These are phyloP conservation scores for Copidosoma aretas DNA, from an alignment of 2,888 invertebrate genomes.

Conservation along the genomic window DNA sequence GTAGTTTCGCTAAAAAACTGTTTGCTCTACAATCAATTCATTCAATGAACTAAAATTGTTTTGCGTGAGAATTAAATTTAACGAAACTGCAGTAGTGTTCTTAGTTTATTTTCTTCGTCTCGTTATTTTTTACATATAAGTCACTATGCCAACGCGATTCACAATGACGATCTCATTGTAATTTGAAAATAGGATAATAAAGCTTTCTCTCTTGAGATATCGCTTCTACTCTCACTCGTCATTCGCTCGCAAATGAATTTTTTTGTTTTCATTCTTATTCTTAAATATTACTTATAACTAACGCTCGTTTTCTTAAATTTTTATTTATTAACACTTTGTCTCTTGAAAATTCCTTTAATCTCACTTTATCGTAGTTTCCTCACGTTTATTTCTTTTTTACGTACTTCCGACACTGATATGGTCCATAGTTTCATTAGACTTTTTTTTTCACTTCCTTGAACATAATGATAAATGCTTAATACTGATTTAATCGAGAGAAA, in stretches of 20 bases:
- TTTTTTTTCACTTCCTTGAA: conserved; percentile 54
- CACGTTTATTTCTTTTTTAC: conserved; percentile 17
- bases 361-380: conserved; percentile 18
- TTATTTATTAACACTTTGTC: no score
- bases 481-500: conserved; percentile 55
- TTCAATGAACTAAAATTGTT: conserved; percentile 27
- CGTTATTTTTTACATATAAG: conserved; percentile 25
- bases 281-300: no score
- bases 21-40: conserved; percentile 1
- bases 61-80: conserved; percentile 2
- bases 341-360: conserved; percentile 13
- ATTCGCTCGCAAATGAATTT: conserved; percentile 34
- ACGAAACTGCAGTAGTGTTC: conserved; percentile 17
- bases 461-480: conserved; percentile 48
- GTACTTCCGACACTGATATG: conserved; percentile 48
- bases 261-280: conserved; percentile 21
- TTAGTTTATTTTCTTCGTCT: neutral
- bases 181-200: conserved; percentile 40
- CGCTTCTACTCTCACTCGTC: conserved; percentile 27
- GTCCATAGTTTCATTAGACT: conserved; percentile 47
- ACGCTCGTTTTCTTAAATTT: no score
- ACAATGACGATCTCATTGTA: conserved; percentile 32
- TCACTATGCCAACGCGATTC: conserved; percentile 34
- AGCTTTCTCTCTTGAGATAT: conserved; percentile 32
- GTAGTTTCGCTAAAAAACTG: conserved; percentile 12